A percentile compares a stretch with the other conserved stretches of the same genome.
phyloP scores from a whole-genome alignment of 2,113 vertebrate species.

The Dendrocopos noguchii region DNA sequence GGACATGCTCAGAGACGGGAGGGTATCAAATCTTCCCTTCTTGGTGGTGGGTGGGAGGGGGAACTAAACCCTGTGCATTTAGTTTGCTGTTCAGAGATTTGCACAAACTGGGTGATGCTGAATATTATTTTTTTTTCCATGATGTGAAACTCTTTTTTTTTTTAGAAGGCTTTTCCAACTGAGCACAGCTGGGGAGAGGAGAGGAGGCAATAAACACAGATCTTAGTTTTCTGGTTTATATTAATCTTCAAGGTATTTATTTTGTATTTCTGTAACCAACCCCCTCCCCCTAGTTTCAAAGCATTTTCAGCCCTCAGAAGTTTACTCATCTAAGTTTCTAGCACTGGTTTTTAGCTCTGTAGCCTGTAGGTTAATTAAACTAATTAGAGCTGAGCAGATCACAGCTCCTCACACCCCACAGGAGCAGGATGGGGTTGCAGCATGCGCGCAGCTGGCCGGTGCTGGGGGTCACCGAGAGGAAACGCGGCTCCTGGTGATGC shows the following conservation, averaged over 20 bases:
- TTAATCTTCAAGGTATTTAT: constrained; percentile 53
- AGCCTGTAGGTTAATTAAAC: not conserved
- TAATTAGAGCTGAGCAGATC: not conserved
- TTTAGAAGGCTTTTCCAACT: not conserved
- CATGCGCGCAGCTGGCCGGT: no score
- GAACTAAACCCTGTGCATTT: not conserved
- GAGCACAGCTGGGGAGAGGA: not conserved
- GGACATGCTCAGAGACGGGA: not conserved
- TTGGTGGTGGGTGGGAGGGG: constrained; percentile 32
- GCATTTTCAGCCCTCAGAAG: not conserved
- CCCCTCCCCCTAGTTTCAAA: not conserved
- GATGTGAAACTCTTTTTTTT: constrained; percentile 34
- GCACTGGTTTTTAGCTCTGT: not conserved
- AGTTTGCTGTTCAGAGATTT: not conserved
- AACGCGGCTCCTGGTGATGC: not conserved
- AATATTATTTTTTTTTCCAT: constrained; percentile 9
- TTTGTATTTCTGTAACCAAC: constrained; percentile 44
- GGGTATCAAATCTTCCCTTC: not conserved
- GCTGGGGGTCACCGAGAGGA: not conserved
- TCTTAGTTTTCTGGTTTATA: constrained; percentile 22
- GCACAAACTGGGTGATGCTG: not conserved
- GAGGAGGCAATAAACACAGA: not conserved
- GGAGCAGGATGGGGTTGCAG: not conserved
- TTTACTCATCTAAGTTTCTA: not conserved
- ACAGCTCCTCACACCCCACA: not conserved